These are phyloP conservation scores for Alosa sapidissima DNA, from an alignment of 2,797 vertebrate genomes.

Conservation along the genomic window DNA sequence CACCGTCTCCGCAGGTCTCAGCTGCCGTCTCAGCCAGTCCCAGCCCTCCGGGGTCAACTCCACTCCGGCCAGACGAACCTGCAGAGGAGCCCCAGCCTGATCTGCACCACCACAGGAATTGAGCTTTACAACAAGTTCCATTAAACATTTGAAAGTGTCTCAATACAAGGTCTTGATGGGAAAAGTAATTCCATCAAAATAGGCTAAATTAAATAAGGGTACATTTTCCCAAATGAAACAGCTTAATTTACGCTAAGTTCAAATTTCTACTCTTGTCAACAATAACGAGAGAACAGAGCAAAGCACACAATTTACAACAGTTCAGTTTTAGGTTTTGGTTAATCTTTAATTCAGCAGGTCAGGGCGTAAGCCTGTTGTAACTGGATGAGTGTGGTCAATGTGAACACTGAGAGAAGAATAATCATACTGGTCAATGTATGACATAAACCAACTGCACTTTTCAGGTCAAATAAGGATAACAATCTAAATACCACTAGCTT, in stretches of 20 bases:
- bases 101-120: constrained; percentile 63
- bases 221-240: background rate
- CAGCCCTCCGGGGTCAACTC: constrained; percentile 78
- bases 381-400: constrained; percentile 51
- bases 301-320: constrained; percentile 33
- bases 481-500: background rate
- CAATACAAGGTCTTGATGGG: constrained; percentile 2
- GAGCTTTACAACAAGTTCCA: constrained; percentile 39
- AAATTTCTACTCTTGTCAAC: background rate
- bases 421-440: constrained; percentile 28
- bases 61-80: constrained; percentile 86
- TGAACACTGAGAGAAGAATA: constrained; percentile 37
- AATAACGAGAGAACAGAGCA: constrained; percentile 33
- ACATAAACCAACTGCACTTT: background rate
- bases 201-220: background rate
- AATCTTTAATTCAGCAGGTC: constrained; percentile 49
- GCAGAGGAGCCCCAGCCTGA: constrained; percentile 65
- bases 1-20: constrained; percentile 74
- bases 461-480: too few species aligned
- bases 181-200: background rate
- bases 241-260: background rate
- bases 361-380: constrained; percentile 41
- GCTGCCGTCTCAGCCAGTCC: constrained; percentile 78
- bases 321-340: constrained; percentile 37
- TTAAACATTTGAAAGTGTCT: constrained; percentile 21